A percentile compares a stretch with the other conserved stretches of the same genome.
These are phyloP conservation scores for Cotesia glomerata DNA, from an alignment of 1,140 invertebrate species.

Conservation along the genomic window DNA sequence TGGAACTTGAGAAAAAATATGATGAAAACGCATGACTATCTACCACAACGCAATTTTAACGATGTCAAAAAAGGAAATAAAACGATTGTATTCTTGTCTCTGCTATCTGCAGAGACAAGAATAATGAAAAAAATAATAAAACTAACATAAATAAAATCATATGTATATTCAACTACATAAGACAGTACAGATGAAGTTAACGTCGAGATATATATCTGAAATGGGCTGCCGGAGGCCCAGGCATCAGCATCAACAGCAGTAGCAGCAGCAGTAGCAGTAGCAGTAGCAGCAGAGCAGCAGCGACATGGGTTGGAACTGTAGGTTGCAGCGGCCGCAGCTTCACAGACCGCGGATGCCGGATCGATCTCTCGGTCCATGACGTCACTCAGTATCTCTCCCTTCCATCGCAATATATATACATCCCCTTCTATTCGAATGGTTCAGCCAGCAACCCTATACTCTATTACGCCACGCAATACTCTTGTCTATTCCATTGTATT, in stretches of 20 bases:
- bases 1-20: background rate
- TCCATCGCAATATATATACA: background rate
- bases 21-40: background rate
- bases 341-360: conserved; percentile 37
- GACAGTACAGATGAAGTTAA: no score
- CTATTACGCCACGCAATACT: background rate
- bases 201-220: no score
- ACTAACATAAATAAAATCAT: background rate
- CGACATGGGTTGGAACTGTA: background rate
- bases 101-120: background rate
- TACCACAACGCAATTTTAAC: no score
- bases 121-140: background rate
- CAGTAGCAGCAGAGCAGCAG: background rate
- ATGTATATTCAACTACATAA: background rate
- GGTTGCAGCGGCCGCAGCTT: conserved; percentile 11
- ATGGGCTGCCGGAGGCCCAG: conserved; percentile 4
- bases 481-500: no score
- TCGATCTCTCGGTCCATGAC: conserved; percentile 38
- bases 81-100: background rate
- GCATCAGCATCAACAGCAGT: background rate
- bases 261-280: background rate
- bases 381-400: conserved; percentile 30
- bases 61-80: background rate
- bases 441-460: background rate
- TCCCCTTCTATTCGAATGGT: conserved; percentile 1